A percentile compares a stretch with the other conserved stretches of the same genome.
phyloP scores from a whole-genome alignment of 2,113 vertebrate species.

The Ptychochromis oligacanthus region DNA sequence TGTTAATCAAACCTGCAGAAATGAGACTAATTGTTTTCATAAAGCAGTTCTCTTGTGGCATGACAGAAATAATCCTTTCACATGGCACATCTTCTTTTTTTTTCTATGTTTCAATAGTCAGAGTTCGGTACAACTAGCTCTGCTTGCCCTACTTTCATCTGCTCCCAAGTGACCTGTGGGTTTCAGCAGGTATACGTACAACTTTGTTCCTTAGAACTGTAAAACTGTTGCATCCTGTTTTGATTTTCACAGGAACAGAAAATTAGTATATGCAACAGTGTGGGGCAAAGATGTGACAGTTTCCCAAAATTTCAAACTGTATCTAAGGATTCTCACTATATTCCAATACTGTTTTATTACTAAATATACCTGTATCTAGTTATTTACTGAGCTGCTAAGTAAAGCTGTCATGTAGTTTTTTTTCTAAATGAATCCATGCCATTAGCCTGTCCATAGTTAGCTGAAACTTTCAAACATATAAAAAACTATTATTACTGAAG shows the following conservation, averaged over 20 bases:
- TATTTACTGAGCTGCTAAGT: not conserved
- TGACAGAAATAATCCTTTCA: conserved; percentile 63
- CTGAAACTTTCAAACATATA: not conserved
- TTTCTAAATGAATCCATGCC: no score
- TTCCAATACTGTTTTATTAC: not conserved
- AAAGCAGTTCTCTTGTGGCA: conserved; percentile 50
- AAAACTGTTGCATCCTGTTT: conserved; percentile 54
- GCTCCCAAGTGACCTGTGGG: conserved; percentile 43
- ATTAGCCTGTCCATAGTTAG: not conserved
- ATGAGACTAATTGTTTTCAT: conserved; percentile 78
- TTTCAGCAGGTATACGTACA: conserved; percentile 37
- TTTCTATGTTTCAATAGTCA: not conserved
- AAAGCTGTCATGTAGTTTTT: accelerated
- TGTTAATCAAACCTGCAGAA: conserved; percentile 76
- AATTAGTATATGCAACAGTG: not conserved
- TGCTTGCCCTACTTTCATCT: conserved; percentile 61
- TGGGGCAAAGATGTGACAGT: not conserved
- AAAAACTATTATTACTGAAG: not conserved
- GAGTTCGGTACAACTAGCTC: conserved; percentile 15
- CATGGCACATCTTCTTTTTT: not conserved
- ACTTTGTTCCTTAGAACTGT: not conserved
- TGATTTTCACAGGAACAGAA: not conserved
- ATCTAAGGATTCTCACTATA: not conserved
- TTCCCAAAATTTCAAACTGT: conserved; percentile 15
- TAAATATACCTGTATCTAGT: not conserved